These are phyloP conservation scores for Drosophila basisetae DNA, from an alignment of 2,888 invertebrate species.

Conservation along the genomic window DNA sequence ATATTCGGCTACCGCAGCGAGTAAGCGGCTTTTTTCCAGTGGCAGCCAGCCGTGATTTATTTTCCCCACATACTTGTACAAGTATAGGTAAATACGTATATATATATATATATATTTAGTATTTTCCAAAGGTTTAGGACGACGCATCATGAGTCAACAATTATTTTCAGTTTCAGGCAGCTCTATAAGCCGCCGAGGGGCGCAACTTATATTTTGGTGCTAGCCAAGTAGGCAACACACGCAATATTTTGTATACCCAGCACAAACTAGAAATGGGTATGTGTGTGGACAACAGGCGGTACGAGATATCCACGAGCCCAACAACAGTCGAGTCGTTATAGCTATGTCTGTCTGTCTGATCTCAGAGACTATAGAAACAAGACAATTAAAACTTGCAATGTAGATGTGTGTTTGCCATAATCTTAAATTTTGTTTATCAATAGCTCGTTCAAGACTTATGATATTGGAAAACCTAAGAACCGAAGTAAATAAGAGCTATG, in stretches of 20 bases:
- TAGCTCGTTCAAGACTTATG: background rate
- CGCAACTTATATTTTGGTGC: conserved; percentile 8
- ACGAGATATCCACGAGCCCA: background rate
- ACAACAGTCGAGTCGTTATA: background rate
- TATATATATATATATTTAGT: background rate
- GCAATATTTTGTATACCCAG: background rate
- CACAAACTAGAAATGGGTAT: background rate
- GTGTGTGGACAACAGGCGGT: background rate
- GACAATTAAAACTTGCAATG: background rate
- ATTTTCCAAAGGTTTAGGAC: conserved; percentile 5
- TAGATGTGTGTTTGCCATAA: background rate
- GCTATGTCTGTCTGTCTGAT: background rate
- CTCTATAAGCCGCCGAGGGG: conserved; percentile 16
- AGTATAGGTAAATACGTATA: conserved; percentile 11
- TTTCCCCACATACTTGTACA: conserved; percentile 22
- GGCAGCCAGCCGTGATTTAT: conserved; percentile 46
- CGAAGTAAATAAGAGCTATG: background rate
- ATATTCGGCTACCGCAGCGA: conserved; percentile 44
- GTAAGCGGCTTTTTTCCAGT: conserved; percentile 62
- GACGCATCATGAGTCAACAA: conserved; percentile 50
- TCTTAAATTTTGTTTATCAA: background rate
- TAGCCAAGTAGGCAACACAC: conserved; percentile 23
- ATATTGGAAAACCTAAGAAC: background rate
- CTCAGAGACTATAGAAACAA: background rate
- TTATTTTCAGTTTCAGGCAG: conserved; percentile 12